Conservation (phyloP, 1,140 invertebrate genomes). For the Macrotrachela quadricornifera region DNA sequence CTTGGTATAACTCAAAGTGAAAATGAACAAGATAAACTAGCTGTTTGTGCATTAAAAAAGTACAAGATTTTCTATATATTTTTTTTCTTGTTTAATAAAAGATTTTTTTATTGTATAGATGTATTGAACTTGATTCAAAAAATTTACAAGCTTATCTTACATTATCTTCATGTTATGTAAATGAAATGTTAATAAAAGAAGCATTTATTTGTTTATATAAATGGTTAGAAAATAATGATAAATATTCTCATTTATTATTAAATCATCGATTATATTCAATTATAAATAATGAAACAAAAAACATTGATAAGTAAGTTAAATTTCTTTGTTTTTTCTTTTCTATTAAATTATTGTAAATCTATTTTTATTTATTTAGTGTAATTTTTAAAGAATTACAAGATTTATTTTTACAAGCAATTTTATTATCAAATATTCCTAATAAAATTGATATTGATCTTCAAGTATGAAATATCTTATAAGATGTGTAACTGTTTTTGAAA, state of each 20-base stretch:
- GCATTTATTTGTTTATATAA: slow-evolving; percentile 37
- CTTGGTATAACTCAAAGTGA: slow-evolving; percentile 65
- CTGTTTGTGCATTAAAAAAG: slow-evolving; percentile 58
- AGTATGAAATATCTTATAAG: too few relatives aligned
- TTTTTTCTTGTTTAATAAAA: too few relatives aligned
- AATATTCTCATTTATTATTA: slow-evolving; percentile 49
- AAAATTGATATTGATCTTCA: slow-evolving; percentile 4
- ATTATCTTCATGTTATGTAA: slow-evolving; percentile 77
- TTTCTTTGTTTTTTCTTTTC: too few relatives aligned
- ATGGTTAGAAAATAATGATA: slow-evolving; percentile 63
- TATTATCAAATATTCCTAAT: background rate
- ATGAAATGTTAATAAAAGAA: slow-evolving; percentile 47
- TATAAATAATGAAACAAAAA: slow-evolving; percentile 10
- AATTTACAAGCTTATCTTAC: slow-evolving; percentile 66
- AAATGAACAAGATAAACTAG: slow-evolving; percentile 64
- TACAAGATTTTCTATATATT: too few relatives aligned
- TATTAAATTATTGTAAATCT: too few relatives aligned
- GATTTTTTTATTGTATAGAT: slow-evolving; percentile 10
- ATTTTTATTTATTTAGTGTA: too few relatives aligned
- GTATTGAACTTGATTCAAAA: slow-evolving; percentile 53
- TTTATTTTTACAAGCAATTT: slow-evolving; percentile 5
- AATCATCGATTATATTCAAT: too few relatives aligned
- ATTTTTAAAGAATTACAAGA: too few relatives aligned
- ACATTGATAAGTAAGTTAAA: background rate
- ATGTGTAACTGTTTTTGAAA: too few relatives aligned